Conservation (phyloP, 2,888 invertebrate genomes). For the Lycophotia porphyrea region DNA sequence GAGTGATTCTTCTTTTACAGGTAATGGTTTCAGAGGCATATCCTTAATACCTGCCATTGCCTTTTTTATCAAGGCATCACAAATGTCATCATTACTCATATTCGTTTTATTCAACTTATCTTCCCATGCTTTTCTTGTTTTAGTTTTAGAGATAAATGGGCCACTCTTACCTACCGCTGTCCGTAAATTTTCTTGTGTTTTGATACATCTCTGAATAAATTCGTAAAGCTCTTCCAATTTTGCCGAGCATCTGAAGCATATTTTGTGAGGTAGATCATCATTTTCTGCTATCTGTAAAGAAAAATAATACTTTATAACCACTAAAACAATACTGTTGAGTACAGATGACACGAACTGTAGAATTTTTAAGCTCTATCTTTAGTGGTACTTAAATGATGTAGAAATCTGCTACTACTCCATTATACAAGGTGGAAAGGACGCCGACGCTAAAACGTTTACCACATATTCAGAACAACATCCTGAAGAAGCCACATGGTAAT, state of each 20-base stretch:
- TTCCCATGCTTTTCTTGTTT: conserved; percentile 82
- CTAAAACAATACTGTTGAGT: neutral
- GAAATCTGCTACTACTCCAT: neutral
- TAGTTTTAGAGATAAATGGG: conserved; percentile 75
- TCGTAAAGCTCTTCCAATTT: conserved; percentile 88
- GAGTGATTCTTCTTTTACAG: conserved; percentile 61
- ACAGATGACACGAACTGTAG: neutral
- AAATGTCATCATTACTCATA: conserved; percentile 87
- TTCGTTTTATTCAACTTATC: conserved; percentile 84
- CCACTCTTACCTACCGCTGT: conserved; percentile 76
- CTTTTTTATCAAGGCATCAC: conserved; percentile 86
- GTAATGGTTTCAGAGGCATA: conserved; percentile 69
- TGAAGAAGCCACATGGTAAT: too few relatives aligned
- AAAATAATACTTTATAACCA: conserved; percentile 17
- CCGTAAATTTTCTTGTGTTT: conserved; percentile 82
- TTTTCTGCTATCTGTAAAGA: conserved; percentile 85
- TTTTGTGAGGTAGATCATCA: conserved; percentile 88
- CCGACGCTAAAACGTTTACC: too few relatives aligned
- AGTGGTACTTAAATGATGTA: neutral
- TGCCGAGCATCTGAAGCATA: conserved; percentile 88
- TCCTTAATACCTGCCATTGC: conserved; percentile 86
- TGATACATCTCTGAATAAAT: conserved; percentile 86
- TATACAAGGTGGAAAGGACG: neutral
- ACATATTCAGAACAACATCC: too few relatives aligned
- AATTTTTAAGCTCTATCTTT: neutral